phyloP scores from a whole-genome alignment of 2,888 invertebrate genomes.

The Dryomyza anilis region DNA sequence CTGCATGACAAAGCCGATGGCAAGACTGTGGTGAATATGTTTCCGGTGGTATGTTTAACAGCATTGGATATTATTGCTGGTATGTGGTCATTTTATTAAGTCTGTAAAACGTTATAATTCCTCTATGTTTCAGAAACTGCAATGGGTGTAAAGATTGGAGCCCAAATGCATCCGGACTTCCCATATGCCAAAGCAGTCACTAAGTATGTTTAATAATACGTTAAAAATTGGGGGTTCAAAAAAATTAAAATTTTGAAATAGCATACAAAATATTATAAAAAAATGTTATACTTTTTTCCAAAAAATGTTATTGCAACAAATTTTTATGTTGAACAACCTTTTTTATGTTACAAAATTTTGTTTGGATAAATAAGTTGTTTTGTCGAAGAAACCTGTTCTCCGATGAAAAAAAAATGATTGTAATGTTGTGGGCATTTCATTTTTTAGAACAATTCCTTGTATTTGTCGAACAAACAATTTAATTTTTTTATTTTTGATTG shows the following conservation, averaged over 20 bases:
- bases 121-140: conserved; percentile 45
- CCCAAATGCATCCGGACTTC: conserved; percentile 68
- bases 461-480: too few species aligned
- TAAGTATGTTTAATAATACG: conserved; percentile 64
- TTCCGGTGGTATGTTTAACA: conserved; percentile 67
- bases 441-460: too few species aligned
- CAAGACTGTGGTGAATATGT: conserved; percentile 63
- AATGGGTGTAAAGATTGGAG: conserved; percentile 53
- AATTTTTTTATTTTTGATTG: too few species aligned
- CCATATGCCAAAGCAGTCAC: conserved; percentile 75
- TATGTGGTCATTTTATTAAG: too few species aligned
- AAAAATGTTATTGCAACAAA: too few species aligned
- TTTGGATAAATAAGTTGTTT: too few species aligned
- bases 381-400: too few species aligned
- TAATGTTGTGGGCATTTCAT: too few species aligned
- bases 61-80: conserved; percentile 66
- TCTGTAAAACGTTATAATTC: neutral
- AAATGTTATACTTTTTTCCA: neutral
- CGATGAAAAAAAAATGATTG: too few species aligned
- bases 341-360: too few species aligned
- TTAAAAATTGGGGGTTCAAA: too few species aligned
- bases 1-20: conserved; percentile 62
- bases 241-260: neutral
- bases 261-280: neutral
- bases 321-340: too few species aligned